Evolutionary conservation across 2,888 invertebrate species (phyloP), one percentile per base, ranked within the genome.

Genomic region (Metopia argyrocephala): DNA sequence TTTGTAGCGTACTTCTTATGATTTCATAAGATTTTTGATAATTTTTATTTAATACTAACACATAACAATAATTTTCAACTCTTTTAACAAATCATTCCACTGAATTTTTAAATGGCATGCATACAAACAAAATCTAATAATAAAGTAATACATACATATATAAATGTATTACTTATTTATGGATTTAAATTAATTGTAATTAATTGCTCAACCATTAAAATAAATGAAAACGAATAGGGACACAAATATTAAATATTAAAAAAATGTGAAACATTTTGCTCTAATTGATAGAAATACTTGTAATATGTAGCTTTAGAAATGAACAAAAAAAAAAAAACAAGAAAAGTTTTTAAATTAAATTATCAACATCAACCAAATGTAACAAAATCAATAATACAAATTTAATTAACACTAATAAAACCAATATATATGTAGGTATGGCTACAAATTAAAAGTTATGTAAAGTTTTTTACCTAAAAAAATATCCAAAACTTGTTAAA

Each of bases 211-310:
- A 46, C 6, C 9, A n/a, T 25, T 46, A 38, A 15, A 38, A 9
- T 12, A 38, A 38, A 38, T 38, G 12, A 2, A 38, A 38, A 38
- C 9, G 38, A 38, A 15, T 12, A 15, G 12, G 38, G 56, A 56
- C 68, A 56, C 45, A 68, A 15, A 46, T 52, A 56, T 28, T 68
- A 23, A 45, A 27, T 54, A 18, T 27, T 50, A n/a, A 38, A 28
- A 23, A 15, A 15, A 38, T 38, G 3, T 15, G 20, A 46, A 68
- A 68, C 28, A 7, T 15, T 18, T 65, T 52, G 28, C n/a, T 15
- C 21, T 52, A 65, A 65, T 65, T 65, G 52, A 65, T 65, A 20
- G 15, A 28, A 65, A 25, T 65, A 23, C 28, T 64, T 64, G 18
- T n/a, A n/a, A n/a, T n/a, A n/a, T n/a, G n/a, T n/a, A n/a, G n/a